Conservation (phyloP, 92 coral and sea anemone genomes). For the Phenganax marumi region DNA sequence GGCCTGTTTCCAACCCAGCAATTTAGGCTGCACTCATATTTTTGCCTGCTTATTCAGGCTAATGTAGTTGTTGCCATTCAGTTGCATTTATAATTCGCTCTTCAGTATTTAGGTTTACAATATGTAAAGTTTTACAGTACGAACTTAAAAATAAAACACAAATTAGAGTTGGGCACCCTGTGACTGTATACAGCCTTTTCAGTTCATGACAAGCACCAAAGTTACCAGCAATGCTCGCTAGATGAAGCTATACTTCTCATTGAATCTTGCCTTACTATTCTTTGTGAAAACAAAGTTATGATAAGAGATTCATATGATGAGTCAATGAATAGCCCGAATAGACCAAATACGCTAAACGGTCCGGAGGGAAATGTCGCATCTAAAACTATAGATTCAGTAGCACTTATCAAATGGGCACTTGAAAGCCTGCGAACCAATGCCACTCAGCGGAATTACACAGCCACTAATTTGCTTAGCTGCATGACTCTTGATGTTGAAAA, state of each 20-base stretch:
- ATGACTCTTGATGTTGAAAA: slow-evolving; percentile 60
- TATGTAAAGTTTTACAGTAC: too few species aligned
- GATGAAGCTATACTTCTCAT: slow-evolving; percentile 15
- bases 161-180: too few species aligned
- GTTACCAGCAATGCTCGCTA: background rate
- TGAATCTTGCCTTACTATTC: background rate
- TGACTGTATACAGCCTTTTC: slow-evolving; percentile 43
- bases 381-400: slow-evolving; percentile 35
- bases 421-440: slow-evolving; percentile 33
- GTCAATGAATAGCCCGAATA: background rate
- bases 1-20: too few species aligned
- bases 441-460: slow-evolving; percentile 7
- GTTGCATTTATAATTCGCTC: too few species aligned
- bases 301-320: background rate
- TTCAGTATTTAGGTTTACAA: too few species aligned
- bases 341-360: slow-evolving; percentile 38
- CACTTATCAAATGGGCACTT: slow-evolving; percentile 35
- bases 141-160: too few species aligned
- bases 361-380: slow-evolving; percentile 48
- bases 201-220: slow-evolving; percentile 46
- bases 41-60: too few species aligned
- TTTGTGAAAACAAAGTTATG: background rate
- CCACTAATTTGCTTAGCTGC: slow-evolving; percentile 48
- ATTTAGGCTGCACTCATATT: too few species aligned
- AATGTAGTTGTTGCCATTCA: too few species aligned